These are phyloP conservation scores for Pantelozetes paolii DNA, from an alignment of 2,888 invertebrate genomes.

Conservation along the genomic window DNA sequence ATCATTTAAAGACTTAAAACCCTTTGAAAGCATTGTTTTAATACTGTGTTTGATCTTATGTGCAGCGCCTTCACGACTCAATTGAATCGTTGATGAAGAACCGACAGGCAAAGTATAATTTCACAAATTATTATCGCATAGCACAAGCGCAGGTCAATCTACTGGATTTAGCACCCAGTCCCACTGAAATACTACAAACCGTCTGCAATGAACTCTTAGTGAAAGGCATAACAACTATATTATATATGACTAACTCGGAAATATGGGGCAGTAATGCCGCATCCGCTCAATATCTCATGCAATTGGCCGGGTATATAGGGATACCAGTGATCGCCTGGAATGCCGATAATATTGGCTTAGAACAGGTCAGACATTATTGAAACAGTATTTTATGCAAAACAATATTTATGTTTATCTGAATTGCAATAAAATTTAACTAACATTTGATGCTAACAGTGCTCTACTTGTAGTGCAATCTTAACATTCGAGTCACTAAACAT, in stretches of 20 bases:
- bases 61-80: conserved; percentile 44
- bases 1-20: too few species aligned
- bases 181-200: conserved; percentile 50
- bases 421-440: too few species aligned
- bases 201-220: conserved; percentile 50
- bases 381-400: too few species aligned
- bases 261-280: conserved; percentile 82
- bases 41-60: neutral
- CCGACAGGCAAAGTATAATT: conserved; percentile 45
- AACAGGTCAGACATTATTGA: conserved; percentile 55
- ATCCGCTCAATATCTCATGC: conserved; percentile 87
- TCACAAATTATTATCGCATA: conserved; percentile 46
- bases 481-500: too few species aligned
- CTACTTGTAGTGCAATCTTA: neutral
- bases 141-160: conserved; percentile 51
- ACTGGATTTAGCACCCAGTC: conserved; percentile 53
- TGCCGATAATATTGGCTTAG: conserved; percentile 89
- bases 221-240: conserved; percentile 57
- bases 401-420: too few species aligned
- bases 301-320: conserved; percentile 85
- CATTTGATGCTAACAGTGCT: neutral
- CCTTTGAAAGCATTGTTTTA: neutral
- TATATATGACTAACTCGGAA: conserved; percentile 94
- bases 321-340: conserved; percentile 97
- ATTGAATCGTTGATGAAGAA: conserved; percentile 45